Evolutionary conservation across 2,888 invertebrate species (phyloP).

Genomic region (Heliconius charithonia): DNA sequence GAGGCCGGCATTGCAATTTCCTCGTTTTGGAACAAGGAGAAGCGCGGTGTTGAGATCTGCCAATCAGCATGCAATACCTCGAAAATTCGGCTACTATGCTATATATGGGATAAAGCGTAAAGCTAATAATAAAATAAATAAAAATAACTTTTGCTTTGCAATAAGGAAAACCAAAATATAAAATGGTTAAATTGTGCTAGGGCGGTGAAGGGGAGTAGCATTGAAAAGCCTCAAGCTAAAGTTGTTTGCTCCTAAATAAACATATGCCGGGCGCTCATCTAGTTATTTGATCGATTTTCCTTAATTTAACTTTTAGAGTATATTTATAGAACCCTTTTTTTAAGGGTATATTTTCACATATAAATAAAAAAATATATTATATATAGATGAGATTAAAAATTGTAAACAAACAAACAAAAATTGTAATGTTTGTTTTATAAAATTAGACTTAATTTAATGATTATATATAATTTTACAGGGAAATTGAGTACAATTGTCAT

Average conservation of each 20-base stretch:
- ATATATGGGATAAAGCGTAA: no score
- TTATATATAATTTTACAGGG: not conserved
- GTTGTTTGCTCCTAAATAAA: constrained; percentile 26
- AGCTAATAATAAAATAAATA: no score
- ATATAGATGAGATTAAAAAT: not conserved
- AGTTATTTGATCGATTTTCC: constrained; percentile 18
- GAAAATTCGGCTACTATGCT: no score
- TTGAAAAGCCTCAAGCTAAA: constrained; percentile 14
- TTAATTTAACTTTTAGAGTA: constrained; percentile 10
- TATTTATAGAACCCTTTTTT: not conserved
- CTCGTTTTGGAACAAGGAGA: no score
- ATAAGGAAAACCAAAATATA: not conserved
- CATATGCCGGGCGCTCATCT: constrained; percentile 13
- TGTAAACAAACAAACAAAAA: no score
- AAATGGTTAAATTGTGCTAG: not conserved
- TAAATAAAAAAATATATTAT: not conserved
- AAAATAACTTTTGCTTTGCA: not conserved
- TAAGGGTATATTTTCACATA: not conserved
- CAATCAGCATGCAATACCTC: no score
- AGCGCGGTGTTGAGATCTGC: no score
- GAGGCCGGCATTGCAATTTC: no score
- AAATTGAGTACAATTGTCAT: not conserved
- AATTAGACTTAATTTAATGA: not conserved
- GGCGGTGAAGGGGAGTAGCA: not conserved
- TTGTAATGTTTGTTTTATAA: not conserved